Conservation (phyloP, 2,797 vertebrate species). For the Sternotherus odoratus region DNA sequence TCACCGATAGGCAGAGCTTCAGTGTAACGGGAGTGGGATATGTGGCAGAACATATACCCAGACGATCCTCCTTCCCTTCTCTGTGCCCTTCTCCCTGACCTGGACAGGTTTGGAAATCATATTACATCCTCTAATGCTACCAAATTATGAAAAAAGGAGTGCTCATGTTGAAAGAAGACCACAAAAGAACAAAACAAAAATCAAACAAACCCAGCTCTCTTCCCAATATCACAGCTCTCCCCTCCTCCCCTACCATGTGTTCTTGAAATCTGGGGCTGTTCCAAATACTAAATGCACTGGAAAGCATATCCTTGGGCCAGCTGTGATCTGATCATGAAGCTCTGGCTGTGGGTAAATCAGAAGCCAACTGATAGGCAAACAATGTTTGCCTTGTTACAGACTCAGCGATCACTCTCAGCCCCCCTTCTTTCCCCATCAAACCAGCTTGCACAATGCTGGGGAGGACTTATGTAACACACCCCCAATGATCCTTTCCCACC, state of each 20-base stretch:
- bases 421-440: neutral
- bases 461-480: slow-evolving; percentile 13
- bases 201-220: slow-evolving; percentile 67
- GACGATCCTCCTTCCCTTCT: slow-evolving; percentile 26
- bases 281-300: slow-evolving; percentile 80
- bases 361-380: slow-evolving; percentile 77
- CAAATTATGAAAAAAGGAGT: slow-evolving; percentile 74
- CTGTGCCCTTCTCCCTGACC: slow-evolving; percentile 39
- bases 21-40: neutral
- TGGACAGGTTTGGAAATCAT: slow-evolving; percentile 66
- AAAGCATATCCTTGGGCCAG: slow-evolving; percentile 82
- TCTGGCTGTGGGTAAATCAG: slow-evolving; percentile 74
- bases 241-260: slow-evolving; percentile 76
- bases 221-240: slow-evolving; percentile 69
- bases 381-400: slow-evolving; percentile 78
- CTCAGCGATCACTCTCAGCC: slow-evolving; percentile 6
- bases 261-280: slow-evolving; percentile 80
- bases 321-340: slow-evolving; percentile 79
- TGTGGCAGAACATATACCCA: neutral
- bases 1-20: neutral
- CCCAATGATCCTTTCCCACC: neutral
- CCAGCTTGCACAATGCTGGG: slow-evolving; percentile 24
- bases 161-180: slow-evolving; percentile 66
- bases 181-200: too few relatives aligned
- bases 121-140: slow-evolving; percentile 59